A percentile compares a stretch with the other conserved stretches of the same genome.
phyloP scores from a whole-genome alignment of 1,140 invertebrate genomes.

The Drosophila quadrilineata region DNA sequence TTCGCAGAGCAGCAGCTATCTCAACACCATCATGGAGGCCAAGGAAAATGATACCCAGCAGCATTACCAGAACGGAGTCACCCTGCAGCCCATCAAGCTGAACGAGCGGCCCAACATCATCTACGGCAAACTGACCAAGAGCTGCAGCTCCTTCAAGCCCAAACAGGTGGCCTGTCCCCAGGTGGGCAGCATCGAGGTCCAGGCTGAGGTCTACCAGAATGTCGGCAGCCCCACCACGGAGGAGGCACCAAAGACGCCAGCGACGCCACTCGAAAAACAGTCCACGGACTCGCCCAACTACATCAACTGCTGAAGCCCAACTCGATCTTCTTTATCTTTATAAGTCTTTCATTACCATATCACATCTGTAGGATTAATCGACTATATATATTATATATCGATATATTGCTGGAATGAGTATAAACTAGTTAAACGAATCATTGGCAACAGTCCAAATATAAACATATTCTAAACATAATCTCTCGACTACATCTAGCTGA shows the following conservation, averaged over 20 bases:
- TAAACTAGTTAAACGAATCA: conserved; percentile 62
- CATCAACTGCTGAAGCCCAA: conserved; percentile 77
- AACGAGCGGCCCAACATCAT: conserved; percentile 76
- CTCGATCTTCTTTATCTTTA: not conserved
- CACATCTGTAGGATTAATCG: conserved; percentile 19
- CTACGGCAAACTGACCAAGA: conserved; percentile 72
- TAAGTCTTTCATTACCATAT: conserved; percentile 20
- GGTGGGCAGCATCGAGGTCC: conserved; percentile 63
- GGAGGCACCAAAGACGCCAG: not conserved
- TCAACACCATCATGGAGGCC: conserved; percentile 77
- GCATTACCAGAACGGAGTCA: conserved; percentile 72
- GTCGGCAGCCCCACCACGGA: conserved; percentile 42
- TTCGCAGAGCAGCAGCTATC: conserved; percentile 65
- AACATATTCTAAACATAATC: conserved; percentile 28
- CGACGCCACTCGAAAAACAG: conserved; percentile 8
- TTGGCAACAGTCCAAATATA: not conserved
- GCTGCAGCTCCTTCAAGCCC: conserved; percentile 78
- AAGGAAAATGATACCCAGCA: conserved; percentile 67
- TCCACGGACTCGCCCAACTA: conserved; percentile 62
- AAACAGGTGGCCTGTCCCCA: conserved; percentile 65
- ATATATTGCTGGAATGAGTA: conserved; percentile 70
- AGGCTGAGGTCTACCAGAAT: conserved; percentile 79
- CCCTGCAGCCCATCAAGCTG: conserved; percentile 76
- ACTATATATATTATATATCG: conserved; percentile 16
- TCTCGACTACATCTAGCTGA: conserved; percentile 20